Percentiles rank a stretch among this genome's conserved stretches.
phyloP scores from a whole-genome alignment of 2,888 invertebrate genomes.

The Ornithoptera priamus region DNA sequence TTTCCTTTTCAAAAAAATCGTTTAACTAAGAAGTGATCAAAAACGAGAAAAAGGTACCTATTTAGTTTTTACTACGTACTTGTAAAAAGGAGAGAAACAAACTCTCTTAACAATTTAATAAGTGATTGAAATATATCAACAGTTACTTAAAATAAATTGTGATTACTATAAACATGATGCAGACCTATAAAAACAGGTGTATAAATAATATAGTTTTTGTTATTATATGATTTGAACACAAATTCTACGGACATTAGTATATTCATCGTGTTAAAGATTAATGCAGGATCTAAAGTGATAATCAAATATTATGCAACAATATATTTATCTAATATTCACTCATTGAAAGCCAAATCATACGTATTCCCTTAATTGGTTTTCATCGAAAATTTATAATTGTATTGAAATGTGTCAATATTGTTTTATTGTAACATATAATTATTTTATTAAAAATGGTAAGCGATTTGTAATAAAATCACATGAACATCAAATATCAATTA shows the following conservation, averaged over 20 bases:
- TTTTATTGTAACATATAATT: background rate
- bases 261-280: too few species aligned
- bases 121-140: background rate
- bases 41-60: background rate
- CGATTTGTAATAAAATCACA: background rate
- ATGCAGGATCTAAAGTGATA: too few species aligned
- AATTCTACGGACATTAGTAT: too few species aligned
- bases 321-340: too few species aligned
- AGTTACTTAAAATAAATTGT: background rate
- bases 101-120: background rate
- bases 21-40: background rate
- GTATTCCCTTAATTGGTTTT: too few species aligned
- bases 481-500: background rate
- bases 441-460: background rate
- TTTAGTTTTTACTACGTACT: background rate
- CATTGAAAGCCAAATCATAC: too few species aligned
- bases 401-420: too few species aligned
- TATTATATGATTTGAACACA: background rate
- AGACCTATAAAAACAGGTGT: background rate
- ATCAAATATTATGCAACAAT: too few species aligned
- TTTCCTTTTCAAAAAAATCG: slow-evolving; percentile 38
- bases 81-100: background rate
- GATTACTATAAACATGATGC: background rate
- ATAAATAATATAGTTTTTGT: background rate
- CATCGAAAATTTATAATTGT: too few species aligned